phyloP scores from a whole-genome alignment of 2,888 invertebrate genomes.

The Idaea straminata region DNA sequence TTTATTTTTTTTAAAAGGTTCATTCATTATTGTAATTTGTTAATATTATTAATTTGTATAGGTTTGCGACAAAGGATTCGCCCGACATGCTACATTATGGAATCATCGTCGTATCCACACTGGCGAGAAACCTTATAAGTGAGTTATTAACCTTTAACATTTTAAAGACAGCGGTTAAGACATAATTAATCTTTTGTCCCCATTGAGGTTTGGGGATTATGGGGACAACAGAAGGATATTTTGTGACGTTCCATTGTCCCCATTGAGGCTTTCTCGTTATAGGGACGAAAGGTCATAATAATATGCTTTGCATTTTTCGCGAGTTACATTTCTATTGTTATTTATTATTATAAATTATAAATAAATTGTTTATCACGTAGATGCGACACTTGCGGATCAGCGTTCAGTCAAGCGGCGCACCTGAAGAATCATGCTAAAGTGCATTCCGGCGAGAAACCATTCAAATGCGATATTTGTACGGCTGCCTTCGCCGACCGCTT shows the following conservation, averaged over 20 bases:
- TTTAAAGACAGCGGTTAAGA: conserved; percentile 8
- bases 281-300: no score
- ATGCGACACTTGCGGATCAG: conserved; percentile 93
- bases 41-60: conserved; percentile 26
- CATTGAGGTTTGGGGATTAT: no score
- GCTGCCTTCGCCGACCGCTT: conserved; percentile 94
- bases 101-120: conserved; percentile 94
- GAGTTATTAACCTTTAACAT: conserved; percentile 38
- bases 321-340: no score
- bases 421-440: conserved; percentile 93
- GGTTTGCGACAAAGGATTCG: conserved; percentile 93
- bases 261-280: no score
- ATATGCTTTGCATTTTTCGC: no score
- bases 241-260: no score
- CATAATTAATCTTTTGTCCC: no score
- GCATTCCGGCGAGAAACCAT: conserved; percentile 90
- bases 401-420: conserved; percentile 94
- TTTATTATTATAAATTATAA: no score
- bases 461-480: conserved; percentile 90
- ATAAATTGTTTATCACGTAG: conserved; percentile 50
- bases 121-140: conserved; percentile 92
- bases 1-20: no score
- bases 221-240: no score
- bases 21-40: not conserved
- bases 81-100: conserved; percentile 92